Base-by-base conservation (phyloP, 2,113 vertebrate genomes). In the Melanotaenia duboulayi region DNA sequence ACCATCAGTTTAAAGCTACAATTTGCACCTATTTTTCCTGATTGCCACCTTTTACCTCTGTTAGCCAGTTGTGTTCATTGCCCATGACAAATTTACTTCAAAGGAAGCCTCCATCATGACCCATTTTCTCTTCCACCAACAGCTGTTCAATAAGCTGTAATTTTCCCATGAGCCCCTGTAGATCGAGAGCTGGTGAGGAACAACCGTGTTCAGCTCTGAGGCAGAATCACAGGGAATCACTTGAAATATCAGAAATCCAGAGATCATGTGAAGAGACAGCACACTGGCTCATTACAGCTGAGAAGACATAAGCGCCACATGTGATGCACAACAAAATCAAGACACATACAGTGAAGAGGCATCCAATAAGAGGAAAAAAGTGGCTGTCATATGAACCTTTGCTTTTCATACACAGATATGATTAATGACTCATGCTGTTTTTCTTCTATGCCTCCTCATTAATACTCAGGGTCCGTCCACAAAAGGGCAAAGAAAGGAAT, bases 21-120 rank as follows among this genome's bases (percentile, higher is more conserved):
- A 83, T 80, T 67, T 66, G 58, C 55, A 12, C 42, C 71, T 71
- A 57, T 87, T 88, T 85, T 71, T 35, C 32, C 82, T 74, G 63
- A 83, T 71, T 74, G 69, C 85, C 82, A 85, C 74, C 71, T 86
- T 88, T 82, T 87, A 88, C 85, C 82, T 81, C 78, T 48, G 46
- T 7, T 1, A 80, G 62, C 76, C 50, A 20, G 67, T 83, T 80
- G 79, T 82, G 81, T 77, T 81, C 74, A 78, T 60, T 37, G 37
- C 42, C 87, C 75, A 10, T 80, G 77, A 90, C 88, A 71, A 87
- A 84, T 87, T 72, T 20, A 82, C 76, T 90, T 90, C 84, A 91
- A 90, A 85, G 71, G 71, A 76, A 78, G 76, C 49, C 65, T 78
- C 79, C 78, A 80, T 87, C 84, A 59, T 89, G 89, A 89, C 89